Evolutionary conservation across 2,888 invertebrate species (phyloP).

Genomic region (Gnatocerus cornutus): DNA sequence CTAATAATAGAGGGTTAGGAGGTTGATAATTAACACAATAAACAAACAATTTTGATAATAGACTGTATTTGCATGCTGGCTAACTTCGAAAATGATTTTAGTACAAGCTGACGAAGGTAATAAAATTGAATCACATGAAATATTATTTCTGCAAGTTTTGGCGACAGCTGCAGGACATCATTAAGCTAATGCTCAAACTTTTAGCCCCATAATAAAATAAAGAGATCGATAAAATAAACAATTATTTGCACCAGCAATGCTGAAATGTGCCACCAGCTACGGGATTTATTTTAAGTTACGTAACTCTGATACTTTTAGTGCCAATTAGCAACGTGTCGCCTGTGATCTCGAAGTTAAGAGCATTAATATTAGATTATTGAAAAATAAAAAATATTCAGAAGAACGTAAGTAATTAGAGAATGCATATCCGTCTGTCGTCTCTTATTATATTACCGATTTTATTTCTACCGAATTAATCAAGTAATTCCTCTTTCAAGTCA

Average conservation of each 20-base stretch:
- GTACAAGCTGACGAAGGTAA: constrained; percentile 19
- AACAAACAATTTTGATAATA: constrained; percentile 23
- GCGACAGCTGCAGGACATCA: constrained; percentile 26
- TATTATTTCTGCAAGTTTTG: constrained; percentile 23
- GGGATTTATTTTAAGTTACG: too few species aligned
- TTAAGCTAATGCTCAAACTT: constrained; percentile 19
- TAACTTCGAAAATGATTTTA: constrained; percentile 14
- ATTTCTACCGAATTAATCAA: neutral
- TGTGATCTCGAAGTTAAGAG: too few species aligned
- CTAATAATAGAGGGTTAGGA: constrained; percentile 5
- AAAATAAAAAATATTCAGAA: neutral
- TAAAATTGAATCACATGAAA: constrained; percentile 23
- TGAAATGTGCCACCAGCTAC: neutral
- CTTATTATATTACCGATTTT: too few species aligned
- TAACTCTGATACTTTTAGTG: too few species aligned
- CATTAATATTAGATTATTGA: neutral
- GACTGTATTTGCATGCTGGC: neutral
- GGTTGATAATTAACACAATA: constrained; percentile 23
- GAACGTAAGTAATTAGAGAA: too few species aligned
- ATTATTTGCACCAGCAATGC: neutral
- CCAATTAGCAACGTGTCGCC: too few species aligned
- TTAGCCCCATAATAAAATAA: neutral
- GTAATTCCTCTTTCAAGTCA: constrained; percentile 11
- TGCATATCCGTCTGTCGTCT: neutral
- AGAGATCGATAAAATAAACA: constrained; percentile 5